A percentile compares a stretch with the other conserved stretches of the same genome.
Evolutionary conservation across 2,888 invertebrate genomes (phyloP).

Genomic region (Leistus spinibarbis): DNA sequence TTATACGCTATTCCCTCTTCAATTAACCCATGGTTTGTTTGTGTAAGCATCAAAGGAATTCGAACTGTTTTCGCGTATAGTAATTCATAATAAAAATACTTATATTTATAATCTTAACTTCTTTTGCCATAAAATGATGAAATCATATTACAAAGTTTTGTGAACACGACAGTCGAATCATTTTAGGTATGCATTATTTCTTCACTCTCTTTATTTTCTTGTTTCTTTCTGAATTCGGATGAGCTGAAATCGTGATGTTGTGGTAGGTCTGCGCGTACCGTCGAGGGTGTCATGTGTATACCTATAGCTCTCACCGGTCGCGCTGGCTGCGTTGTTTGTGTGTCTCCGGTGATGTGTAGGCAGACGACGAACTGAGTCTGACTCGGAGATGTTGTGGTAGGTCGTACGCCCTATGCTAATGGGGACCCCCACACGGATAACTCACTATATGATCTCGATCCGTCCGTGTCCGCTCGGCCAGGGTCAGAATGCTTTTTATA

Average conservation of each 20-base stretch:
- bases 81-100: no score
- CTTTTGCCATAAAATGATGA: not conserved
- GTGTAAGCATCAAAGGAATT: no score
- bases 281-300: not conserved
- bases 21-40: no score
- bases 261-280: not conserved
- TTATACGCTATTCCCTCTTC: not conserved
- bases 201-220: no score
- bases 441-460: not conserved
- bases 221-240: not conserved
- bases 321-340: not conserved
- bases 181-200: not conserved
- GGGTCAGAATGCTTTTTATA: no score
- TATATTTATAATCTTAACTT: no score
- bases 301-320: not conserved
- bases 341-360: not conserved
- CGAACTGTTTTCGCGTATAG: no score
- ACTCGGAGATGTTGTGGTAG: slow-evolving; percentile 33
- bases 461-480: no score
- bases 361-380: not conserved
- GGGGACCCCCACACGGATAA: slow-evolving; percentile 45
- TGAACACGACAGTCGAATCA: not conserved
- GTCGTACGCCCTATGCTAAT: slow-evolving; percentile 50
- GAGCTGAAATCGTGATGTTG: slow-evolving; percentile 4
- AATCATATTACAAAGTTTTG: not conserved